Evolutionary conservation across 2,888 invertebrate genomes (phyloP).

Genomic region (Apodemia duryi): DNA sequence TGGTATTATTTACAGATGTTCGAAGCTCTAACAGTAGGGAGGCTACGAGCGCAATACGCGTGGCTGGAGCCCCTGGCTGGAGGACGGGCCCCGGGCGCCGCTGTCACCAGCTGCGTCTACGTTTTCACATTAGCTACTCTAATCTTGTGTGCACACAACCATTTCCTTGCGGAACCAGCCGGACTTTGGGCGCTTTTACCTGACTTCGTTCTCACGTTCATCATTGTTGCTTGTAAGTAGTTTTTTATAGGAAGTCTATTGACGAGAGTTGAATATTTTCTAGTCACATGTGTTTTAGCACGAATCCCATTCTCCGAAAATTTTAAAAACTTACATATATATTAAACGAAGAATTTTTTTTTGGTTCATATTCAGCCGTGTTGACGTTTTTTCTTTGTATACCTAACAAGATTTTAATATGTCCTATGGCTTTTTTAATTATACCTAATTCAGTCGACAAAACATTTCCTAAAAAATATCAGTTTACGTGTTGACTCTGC

Average conservation of each 20-base stretch:
- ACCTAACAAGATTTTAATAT: too few species aligned
- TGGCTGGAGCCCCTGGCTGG: slow-evolving; percentile 87
- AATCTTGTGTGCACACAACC: slow-evolving; percentile 84
- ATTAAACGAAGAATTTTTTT: too few species aligned
- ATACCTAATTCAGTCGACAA: too few species aligned
- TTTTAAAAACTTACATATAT: too few species aligned
- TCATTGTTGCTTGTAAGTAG: slow-evolving; percentile 82
- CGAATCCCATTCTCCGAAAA: too few species aligned
- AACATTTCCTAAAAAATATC: too few species aligned
- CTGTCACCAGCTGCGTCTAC: slow-evolving; percentile 85
- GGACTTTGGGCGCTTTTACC: slow-evolving; percentile 85
- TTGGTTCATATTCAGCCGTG: too few species aligned
- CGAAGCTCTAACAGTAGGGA: slow-evolving; percentile 84
- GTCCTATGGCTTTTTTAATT: too few species aligned
- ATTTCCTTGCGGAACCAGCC: slow-evolving; percentile 78
- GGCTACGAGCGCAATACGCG: slow-evolving; percentile 84
- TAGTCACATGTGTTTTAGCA: too few species aligned
- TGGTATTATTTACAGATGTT: slow-evolving; percentile 58
- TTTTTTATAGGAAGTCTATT: background rate
- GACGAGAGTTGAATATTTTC: too few species aligned
- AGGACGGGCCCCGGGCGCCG: slow-evolving; percentile 86
- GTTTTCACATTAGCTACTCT: slow-evolving; percentile 83
- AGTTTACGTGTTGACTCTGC: too few species aligned
- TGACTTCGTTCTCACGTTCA: slow-evolving; percentile 80
- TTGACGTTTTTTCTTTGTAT: too few species aligned